Base-by-base conservation (phyloP, 2,113 vertebrate species). In the Martes martes region DNA sequence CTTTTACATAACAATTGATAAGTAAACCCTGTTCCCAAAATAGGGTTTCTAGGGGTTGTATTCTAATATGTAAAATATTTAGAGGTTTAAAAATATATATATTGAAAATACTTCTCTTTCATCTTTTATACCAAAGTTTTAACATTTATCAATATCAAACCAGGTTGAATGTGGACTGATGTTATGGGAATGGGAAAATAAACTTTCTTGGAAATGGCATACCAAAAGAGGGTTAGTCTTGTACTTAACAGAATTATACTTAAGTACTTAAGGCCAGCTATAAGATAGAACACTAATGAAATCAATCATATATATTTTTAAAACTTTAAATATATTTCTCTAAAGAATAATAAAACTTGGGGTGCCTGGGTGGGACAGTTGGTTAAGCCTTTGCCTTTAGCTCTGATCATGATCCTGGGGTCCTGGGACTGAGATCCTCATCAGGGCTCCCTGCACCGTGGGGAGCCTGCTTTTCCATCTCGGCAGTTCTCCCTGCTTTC, bases 101-200 rank as follows among this genome's bases (percentile, higher is more conserved):
- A 42, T 93, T 81, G 55, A 90, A 84, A 96, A 89, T 74, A 52
- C 23, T 59, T 92, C 13, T 71, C 18, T 93, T 95, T 96, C 63
- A 19, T 76, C 42, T 95, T 94, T 85, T 92, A 59, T 71, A 52
- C 16, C 45, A 57, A 63, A 94, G 16, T 74, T 80, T 95, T 95
- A 84, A 81, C 14, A n/a, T 78, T 97, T 78, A 57, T 71, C 11
- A 47, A 71, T 84, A 52, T 79, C n/a, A 89, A 95, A 73, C 11
- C 65, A 57, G 28, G 11, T 71, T 78, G 33, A 69, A n/a, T 67
- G 42, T 55, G 78, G 28, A 61, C 45, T 87, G 42, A 23, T 21
- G 10, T 86, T 90, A 47, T 26, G 39, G 26, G 65, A 94, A 63
- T 57, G 80, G 82, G 42, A 96, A 89, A 95, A 95, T 39, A 95